Base-by-base conservation (phyloP, 37 sponge, comb jelly and placozoan genomes). In the Tethya wilhelma region DNA sequence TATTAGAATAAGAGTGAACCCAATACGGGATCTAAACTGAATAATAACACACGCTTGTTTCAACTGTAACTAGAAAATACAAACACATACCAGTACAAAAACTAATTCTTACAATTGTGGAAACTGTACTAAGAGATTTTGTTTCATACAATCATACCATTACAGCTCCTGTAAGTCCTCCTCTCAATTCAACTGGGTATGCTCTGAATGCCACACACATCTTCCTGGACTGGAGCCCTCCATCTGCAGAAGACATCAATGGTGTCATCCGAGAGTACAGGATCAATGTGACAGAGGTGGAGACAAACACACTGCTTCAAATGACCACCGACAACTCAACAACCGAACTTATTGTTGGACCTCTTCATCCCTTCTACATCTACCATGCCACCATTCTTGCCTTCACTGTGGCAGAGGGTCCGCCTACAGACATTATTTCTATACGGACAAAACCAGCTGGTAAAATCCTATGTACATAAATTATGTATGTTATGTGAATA, bases 361-460 rank as follows among this genome's bases (percentile, higher is more conserved):
- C 44, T 56, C 46, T 84, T 6, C 73, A 84, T 57, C 85, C 85
- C 6, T 84, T 38, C 56, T 74, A 84, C 70, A 39, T 29, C 7
- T 84, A 84, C 70, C n/a, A 84, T 28, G 68, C 44, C 60, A 56
- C 28, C 30, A 55, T 84, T 57, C 17, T 12, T 7, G 85, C 85
- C 12, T 38, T 57, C 43, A 84, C 85, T 29, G 62, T 76, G 17
- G 77, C n/a, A 56, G 45, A 23, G 32, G 85, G 85, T 0, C 85
- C 85, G 2, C 38, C 39, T 55, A 66, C 85, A 29, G 38, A 17
- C n/a, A 26, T 40, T 32, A 39, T 84, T n/a, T 12, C 41, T n/a
- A 34, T 84, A 33, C 23, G 39, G 26, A 84, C 85, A 12, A 42
- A 75, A 29, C 71, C 75, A 76, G 85, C 68, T 26, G 85, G 85